A percentile compares a stretch with the other conserved stretches of the same genome.
These are phyloP conservation scores for Acleris literana DNA, from an alignment of 2,888 invertebrate genomes.

Conservation along the genomic window DNA sequence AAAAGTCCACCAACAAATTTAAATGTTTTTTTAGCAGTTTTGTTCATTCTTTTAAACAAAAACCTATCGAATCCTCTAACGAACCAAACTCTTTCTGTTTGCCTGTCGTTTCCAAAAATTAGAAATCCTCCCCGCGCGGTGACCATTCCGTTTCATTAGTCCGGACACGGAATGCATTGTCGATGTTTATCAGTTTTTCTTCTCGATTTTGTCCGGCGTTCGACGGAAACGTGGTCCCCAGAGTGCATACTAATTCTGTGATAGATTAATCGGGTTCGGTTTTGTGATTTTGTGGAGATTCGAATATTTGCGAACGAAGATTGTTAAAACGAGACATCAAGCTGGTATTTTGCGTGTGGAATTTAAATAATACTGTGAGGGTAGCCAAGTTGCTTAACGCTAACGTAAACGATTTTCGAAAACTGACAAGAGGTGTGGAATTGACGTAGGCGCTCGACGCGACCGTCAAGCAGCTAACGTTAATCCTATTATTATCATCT, in stretches of 20 bases:
- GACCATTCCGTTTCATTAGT: slow-evolving; percentile 40
- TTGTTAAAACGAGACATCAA: neutral
- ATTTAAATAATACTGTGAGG: too few species aligned
- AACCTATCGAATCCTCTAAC: slow-evolving; percentile 17
- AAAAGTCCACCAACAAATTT: too few species aligned
- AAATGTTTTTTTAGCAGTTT: too few species aligned
- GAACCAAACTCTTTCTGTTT: slow-evolving; percentile 23
- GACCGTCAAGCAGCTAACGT: too few species aligned
- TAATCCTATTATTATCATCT: too few species aligned
- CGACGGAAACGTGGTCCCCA: slow-evolving; percentile 22
- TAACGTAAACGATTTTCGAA: too few species aligned
- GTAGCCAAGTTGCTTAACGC: too few species aligned
- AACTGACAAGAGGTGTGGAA: too few species aligned
- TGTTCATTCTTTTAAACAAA: slow-evolving; percentile 14
- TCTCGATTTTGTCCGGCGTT: slow-evolving; percentile 31
- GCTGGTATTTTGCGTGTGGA: slow-evolving; percentile 16
- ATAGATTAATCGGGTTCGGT: slow-evolving; percentile 28
- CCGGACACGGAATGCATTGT: slow-evolving; percentile 36
- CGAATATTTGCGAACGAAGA: slow-evolving; percentile 24
- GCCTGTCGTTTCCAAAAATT: slow-evolving; percentile 27
- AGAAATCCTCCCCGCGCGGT: slow-evolving; percentile 30
- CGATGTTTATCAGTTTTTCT: slow-evolving; percentile 37
- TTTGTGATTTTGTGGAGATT: slow-evolving; percentile 28
- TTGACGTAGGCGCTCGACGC: too few species aligned
- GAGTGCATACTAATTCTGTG: slow-evolving; percentile 35